Conservation (phyloP, 2,888 invertebrate species). For the Ochropleura leucogaster region DNA sequence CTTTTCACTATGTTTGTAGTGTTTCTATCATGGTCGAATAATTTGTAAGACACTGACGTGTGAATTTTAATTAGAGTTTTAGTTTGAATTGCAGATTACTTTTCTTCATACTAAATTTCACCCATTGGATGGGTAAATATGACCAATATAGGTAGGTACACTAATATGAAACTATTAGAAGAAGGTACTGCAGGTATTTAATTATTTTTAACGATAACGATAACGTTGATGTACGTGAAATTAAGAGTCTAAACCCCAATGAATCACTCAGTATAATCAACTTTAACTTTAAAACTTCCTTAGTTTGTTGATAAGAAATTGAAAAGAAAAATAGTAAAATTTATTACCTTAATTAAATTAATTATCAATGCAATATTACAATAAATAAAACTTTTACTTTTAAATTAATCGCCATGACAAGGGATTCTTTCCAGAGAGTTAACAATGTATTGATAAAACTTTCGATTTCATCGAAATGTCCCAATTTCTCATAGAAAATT, state of each 20-base stretch:
- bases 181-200: not conserved
- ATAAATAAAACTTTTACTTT: slow-evolving; percentile 9
- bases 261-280: not conserved
- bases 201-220: slow-evolving; percentile 1
- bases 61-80: slow-evolving; percentile 11
- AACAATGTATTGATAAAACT: slow-evolving; percentile 59
- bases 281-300: not conserved
- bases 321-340: not conserved
- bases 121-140: not conserved
- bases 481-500: slow-evolving; percentile 74
- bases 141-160: not conserved
- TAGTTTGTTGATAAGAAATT: not conserved
- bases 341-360: not conserved
- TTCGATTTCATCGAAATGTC: slow-evolving; percentile 72
- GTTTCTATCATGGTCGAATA: slow-evolving; percentile 24
- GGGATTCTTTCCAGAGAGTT: slow-evolving; percentile 5
- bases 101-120: not conserved
- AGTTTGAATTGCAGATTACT: not conserved
- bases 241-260: not conserved
- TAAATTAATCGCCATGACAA: slow-evolving; percentile 12
- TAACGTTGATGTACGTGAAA: not conserved
- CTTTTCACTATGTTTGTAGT: not conserved
- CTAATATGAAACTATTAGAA: not conserved
- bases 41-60: slow-evolving; percentile 23
- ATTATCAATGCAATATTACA: not conserved